Percentiles rank a stretch among this genome's conserved stretches.
Evolutionary conservation across 2,888 invertebrate genomes (phyloP).

Genomic region (Steinernema carpocapsae): DNA sequence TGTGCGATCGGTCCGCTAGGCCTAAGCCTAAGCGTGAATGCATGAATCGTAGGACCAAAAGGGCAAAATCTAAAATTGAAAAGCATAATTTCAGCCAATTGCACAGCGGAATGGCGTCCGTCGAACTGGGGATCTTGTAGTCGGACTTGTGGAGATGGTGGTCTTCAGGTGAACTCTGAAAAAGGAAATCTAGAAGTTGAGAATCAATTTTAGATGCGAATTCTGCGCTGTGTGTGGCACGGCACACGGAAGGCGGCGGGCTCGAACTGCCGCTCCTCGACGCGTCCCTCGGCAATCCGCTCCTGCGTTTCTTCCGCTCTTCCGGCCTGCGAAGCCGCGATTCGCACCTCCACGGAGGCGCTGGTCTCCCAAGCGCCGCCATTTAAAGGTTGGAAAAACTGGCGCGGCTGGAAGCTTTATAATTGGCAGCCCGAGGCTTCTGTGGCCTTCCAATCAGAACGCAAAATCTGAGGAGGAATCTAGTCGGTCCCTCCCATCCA

Average conservation of each 20-base stretch:
- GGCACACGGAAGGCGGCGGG: constrained; percentile 83
- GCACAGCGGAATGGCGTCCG: constrained; percentile 83
- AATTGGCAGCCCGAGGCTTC: constrained; percentile 38
- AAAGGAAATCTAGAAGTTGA: not conserved
- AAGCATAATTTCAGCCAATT: constrained; percentile 50
- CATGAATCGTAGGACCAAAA: constrained; percentile 74
- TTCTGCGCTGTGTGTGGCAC: constrained; percentile 90
- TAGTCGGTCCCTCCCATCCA: too few species aligned
- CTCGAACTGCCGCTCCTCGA: constrained; percentile 76
- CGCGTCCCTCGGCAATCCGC: constrained; percentile 61
- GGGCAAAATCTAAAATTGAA: not conserved
- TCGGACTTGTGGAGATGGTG: constrained; percentile 81
- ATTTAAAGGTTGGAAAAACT: constrained; percentile 43
- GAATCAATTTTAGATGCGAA: constrained; percentile 77
- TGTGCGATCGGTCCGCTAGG: constrained; percentile 78
- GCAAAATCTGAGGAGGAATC: constrained; percentile 9
- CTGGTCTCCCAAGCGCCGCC: constrained; percentile 24
- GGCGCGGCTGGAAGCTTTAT: constrained; percentile 50
- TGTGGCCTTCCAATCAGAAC: constrained; percentile 5
- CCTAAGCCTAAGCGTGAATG: constrained; percentile 84
- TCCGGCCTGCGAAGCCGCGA: constrained; percentile 49
- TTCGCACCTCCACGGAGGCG: constrained; percentile 4
- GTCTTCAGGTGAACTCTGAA: constrained; percentile 72
- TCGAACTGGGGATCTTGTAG: constrained; percentile 91
- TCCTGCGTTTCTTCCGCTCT: constrained; percentile 52